A percentile compares a stretch with the other conserved stretches of the same genome.
Conservation (phyloP, 2,888 invertebrate genomes). For the Latrodectus hesperus region DNA sequence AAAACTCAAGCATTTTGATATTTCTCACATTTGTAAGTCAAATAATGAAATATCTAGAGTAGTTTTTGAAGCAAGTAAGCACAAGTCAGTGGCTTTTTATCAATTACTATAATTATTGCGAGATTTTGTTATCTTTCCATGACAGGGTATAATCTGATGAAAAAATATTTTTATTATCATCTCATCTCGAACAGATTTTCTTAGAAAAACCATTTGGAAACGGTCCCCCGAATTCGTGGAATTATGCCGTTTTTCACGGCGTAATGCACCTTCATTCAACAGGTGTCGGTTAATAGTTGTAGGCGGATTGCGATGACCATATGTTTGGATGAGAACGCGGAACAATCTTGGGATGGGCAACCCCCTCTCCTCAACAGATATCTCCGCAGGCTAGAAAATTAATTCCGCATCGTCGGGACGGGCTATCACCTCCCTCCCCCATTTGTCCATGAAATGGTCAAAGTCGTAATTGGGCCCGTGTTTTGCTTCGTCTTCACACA, state of each 20-base stretch:
- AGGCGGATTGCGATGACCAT: conserved; percentile 68
- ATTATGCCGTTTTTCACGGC: conserved; percentile 51
- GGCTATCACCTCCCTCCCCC: neutral
- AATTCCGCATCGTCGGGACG: conserved; percentile 42
- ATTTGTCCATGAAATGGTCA: conserved; percentile 3
- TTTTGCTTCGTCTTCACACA: conserved; percentile 6
- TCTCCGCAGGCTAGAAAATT: conserved; percentile 39
- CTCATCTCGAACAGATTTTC: too few species aligned
- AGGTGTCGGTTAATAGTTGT: conserved; percentile 65
- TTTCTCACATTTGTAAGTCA: too few species aligned
- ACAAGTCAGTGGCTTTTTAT: too few species aligned
- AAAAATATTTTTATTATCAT: too few species aligned
- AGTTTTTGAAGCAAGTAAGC: too few species aligned
- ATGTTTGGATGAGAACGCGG: conserved; percentile 60
- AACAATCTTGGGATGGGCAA: conserved; percentile 37
- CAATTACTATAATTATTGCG: too few species aligned
- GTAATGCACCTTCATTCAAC: conserved; percentile 64
- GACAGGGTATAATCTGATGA: too few species aligned
- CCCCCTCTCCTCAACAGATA: conserved; percentile 26
- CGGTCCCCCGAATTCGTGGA: conserved; percentile 16
- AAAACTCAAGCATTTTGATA: too few species aligned
- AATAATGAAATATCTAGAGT: too few species aligned
- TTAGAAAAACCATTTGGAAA: conserved; percentile 6
- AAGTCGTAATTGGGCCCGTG: conserved; percentile 43
- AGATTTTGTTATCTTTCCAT: too few species aligned